Evolutionary conservation across 1,140 invertebrate genomes (phyloP).

Genomic region (Sesamia nonagrioides): DNA sequence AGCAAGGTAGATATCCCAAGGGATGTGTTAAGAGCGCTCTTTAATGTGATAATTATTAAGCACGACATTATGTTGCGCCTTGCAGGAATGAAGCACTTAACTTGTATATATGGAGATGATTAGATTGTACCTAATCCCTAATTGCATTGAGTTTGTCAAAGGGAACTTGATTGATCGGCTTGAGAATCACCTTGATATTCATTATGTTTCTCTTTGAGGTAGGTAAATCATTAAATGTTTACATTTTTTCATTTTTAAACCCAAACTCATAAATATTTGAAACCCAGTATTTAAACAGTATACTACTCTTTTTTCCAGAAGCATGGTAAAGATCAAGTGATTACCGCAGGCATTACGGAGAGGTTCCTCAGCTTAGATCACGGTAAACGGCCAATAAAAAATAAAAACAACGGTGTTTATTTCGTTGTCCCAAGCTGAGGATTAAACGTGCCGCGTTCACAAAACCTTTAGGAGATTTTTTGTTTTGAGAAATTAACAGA

Average conservation of each 20-base stretch:
- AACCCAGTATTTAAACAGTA: slow-evolving; percentile 14
- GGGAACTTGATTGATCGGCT: too few relatives aligned
- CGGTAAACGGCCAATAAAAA: slow-evolving; percentile 12
- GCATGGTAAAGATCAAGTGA: slow-evolving; percentile 34
- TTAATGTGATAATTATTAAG: too few relatives aligned
- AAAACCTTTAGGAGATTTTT: not conserved
- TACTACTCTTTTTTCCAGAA: slow-evolving; percentile 10
- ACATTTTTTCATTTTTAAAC: not conserved
- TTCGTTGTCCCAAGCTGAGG: not conserved
- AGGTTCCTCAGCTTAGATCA: not conserved
- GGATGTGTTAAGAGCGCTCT: too few relatives aligned
- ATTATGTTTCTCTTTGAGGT: too few relatives aligned
- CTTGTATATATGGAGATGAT: too few relatives aligned
- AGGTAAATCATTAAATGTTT: too few relatives aligned
- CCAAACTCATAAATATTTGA: slow-evolving; percentile 1
- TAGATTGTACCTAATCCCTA: too few relatives aligned
- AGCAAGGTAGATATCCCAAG: too few relatives aligned
- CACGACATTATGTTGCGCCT: too few relatives aligned
- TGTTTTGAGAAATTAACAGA: not conserved
- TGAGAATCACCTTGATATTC: too few relatives aligned
- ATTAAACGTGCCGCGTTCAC: not conserved
- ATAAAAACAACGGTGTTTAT: slow-evolving; percentile 14
- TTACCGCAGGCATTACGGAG: slow-evolving; percentile 18
- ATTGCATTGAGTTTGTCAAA: too few relatives aligned
- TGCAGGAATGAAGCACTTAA: too few relatives aligned